Evolutionary conservation across 2,888 invertebrate species (phyloP), one percentile per base, ranked within the genome.

Genomic region (Mantis religiosa): DNA sequence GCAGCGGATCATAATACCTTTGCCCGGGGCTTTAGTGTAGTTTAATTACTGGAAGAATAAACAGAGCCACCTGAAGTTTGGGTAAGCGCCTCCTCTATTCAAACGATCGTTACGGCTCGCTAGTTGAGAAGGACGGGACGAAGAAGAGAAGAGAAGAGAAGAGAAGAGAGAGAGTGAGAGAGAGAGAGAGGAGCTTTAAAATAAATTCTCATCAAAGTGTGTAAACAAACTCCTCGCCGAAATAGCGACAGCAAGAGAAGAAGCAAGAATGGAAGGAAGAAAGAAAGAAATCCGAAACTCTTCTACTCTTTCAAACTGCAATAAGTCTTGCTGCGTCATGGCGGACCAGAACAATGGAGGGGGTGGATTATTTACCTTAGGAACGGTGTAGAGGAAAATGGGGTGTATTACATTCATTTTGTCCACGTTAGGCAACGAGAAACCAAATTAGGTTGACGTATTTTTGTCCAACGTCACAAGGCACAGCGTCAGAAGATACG

Each of bases 161-260:
- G 83, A 83, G 25, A n/a, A n/a, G n/a, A n/a, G n/a, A n/a, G n/a
- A n/a, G n/a, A n/a, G n/a, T n/a, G n/a, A n/a, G n/a, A n/a, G n/a
- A n/a, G n/a, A n/a, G n/a, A n/a, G 83, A 84, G n/a, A 34, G 14
- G 28, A 54, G 85, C 9, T 8, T 41, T 47, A 41, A 47, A 47
- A 85, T 85, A 85, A 85, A 85, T 85, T 85, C 85, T 85, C 85
- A 85, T 85, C 54, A 85, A 85, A 85, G 6, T 85, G 47, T 47
- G 85, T 85, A 85, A 85, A 85, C 85, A 85, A 85, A 47, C 85
- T 85, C n/a, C 85, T 85, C 84, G 9, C n/a, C 30, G 84, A 34
- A 84, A 41, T n/a, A 34, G 30, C n/a, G 84, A 84, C 25, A 84
- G 84, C 34, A 41, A 84, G 34, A 41, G 25, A 34, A 41, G 30